Percentiles rank a stretch among this genome's conserved stretches.
These are phyloP conservation scores for Blera fallax DNA, from an alignment of 2,888 invertebrate genomes.

Conservation along the genomic window DNA sequence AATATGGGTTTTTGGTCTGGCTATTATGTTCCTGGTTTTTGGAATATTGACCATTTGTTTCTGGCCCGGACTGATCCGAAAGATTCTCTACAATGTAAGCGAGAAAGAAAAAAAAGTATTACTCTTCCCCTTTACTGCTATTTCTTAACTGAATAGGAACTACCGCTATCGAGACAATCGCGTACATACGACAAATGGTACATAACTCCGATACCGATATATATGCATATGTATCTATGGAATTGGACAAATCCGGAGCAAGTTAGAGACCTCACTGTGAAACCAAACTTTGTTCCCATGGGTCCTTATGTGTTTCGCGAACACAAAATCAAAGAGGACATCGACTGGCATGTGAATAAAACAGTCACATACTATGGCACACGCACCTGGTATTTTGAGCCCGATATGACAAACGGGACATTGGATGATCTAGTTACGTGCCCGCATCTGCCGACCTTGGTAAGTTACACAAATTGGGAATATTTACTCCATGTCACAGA, in stretches of 20 bases:
- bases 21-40: constrained; percentile 73
- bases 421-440: constrained; percentile 87
- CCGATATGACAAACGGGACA: constrained; percentile 86
- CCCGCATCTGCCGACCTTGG: constrained; percentile 90
- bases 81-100: constrained; percentile 74
- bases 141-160: constrained; percentile 5
- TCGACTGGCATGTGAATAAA: constrained; percentile 87
- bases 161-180: constrained; percentile 82
- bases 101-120: neutral
- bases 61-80: constrained; percentile 76
- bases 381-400: constrained; percentile 88
- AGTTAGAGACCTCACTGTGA: constrained; percentile 81
- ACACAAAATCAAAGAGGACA: constrained; percentile 80
- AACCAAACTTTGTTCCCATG: constrained; percentile 85
- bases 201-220: constrained; percentile 91
- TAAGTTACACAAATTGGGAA: constrained; percentile 81
- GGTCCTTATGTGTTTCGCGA: constrained; percentile 85
- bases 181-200: constrained; percentile 88
- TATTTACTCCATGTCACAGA: constrained; percentile 79
- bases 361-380: constrained; percentile 90
- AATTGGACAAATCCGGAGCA: constrained; percentile 90
- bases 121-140: too few species aligned
- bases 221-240: constrained; percentile 88
- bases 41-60: constrained; percentile 77
- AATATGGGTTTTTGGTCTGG: constrained; percentile 79